phyloP scores from a whole-genome alignment of 2,888 invertebrate species.

The Nemapogon koenigi region DNA sequence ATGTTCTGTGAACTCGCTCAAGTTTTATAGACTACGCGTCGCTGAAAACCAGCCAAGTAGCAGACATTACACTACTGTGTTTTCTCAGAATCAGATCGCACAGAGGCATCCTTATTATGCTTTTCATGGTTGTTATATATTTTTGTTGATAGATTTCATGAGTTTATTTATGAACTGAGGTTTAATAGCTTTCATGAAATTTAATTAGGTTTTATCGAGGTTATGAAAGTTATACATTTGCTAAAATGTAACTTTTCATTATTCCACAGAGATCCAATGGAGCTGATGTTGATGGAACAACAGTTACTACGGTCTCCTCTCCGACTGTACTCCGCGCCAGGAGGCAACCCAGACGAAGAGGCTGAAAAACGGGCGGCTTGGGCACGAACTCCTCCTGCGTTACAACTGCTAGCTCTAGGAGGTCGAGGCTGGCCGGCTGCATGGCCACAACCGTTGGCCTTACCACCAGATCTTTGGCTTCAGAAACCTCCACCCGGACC shows the following conservation, averaged over 20 bases:
- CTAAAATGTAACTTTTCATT: not conserved
- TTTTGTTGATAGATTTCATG: too few species aligned
- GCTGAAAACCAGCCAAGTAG: slow-evolving; percentile 51
- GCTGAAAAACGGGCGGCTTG: slow-evolving; percentile 63
- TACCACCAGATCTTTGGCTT: slow-evolving; percentile 91
- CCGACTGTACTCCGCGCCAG: slow-evolving; percentile 70
- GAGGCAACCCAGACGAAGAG: slow-evolving; percentile 61
- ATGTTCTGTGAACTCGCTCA: slow-evolving; percentile 37
- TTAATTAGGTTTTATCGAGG: too few species aligned
- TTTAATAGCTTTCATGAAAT: too few species aligned
- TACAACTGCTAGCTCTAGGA: slow-evolving; percentile 58
- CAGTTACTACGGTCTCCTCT: slow-evolving; percentile 72
- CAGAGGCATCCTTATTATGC: slow-evolving; percentile 1
- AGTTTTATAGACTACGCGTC: slow-evolving; percentile 53
- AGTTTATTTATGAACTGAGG: too few species aligned
- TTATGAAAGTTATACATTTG: too few species aligned
- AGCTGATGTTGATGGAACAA: slow-evolving; percentile 79
- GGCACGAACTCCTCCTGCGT: slow-evolving; percentile 55
- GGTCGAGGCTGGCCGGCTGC: slow-evolving; percentile 87
- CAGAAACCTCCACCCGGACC: slow-evolving; percentile 75
- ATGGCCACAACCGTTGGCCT: slow-evolving; percentile 82
- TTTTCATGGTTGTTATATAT: too few species aligned
- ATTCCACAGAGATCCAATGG: slow-evolving; percentile 77
- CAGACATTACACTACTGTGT: slow-evolving; percentile 29
- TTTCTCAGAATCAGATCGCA: slow-evolving; percentile 20